These are phyloP conservation scores for Acridotheres tristis DNA, from an alignment of 2,797 vertebrate species.

Conservation along the genomic window DNA sequence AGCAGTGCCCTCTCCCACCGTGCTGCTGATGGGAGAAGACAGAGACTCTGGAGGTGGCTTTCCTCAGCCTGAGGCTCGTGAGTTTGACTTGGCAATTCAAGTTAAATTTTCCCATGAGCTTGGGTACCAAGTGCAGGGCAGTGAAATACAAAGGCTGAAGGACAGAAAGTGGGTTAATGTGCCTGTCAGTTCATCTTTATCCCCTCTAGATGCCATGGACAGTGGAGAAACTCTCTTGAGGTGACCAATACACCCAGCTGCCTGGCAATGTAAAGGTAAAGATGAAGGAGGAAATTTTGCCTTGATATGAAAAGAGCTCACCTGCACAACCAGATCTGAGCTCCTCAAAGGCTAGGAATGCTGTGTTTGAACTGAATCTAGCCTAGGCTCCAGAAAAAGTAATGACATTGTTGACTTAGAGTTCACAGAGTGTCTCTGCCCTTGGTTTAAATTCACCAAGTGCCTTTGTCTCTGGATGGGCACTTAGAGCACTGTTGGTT, in stretches of 20 bases:
- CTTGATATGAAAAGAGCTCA: background rate
- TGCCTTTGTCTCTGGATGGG: background rate
- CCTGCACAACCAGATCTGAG: background rate
- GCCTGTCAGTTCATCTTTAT: background rate
- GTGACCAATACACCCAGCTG: background rate
- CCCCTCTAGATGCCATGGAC: background rate
- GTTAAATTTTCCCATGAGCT: background rate
- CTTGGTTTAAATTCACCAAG: background rate
- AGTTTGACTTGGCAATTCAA: background rate
- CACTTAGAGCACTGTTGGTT: fast-evolving
- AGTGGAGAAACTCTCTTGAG: background rate
- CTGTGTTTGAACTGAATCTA: background rate
- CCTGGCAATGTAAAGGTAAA: background rate
- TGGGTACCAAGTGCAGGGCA: background rate
- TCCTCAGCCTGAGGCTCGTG: background rate
- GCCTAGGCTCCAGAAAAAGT: background rate
- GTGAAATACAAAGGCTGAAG: background rate
- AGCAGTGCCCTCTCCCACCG: background rate
- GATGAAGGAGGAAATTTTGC: background rate
- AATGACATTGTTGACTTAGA: background rate
- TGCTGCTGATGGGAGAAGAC: background rate
- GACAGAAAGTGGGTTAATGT: background rate
- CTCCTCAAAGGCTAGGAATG: background rate
- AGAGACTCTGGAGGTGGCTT: background rate
- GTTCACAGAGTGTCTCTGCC: background rate